Conservation (phyloP, 2,888 invertebrate species). For the Phyllotreta striolata region DNA sequence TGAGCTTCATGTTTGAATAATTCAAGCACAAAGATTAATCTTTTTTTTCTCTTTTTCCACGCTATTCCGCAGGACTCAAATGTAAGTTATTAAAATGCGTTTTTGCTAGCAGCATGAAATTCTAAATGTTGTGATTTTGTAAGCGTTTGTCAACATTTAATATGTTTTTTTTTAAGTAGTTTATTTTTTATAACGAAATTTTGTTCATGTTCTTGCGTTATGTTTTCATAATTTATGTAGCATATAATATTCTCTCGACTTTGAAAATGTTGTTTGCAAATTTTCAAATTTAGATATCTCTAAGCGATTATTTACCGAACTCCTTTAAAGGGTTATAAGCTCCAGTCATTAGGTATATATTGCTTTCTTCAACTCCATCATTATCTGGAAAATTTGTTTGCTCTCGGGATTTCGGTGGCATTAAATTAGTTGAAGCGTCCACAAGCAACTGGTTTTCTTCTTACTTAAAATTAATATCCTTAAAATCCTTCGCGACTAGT, state of each 20-base stretch:
- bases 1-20: slow-evolving; percentile 33
- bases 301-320: too few species aligned
- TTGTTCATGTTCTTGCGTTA: too few species aligned
- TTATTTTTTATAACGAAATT: not conserved
- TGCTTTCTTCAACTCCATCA: not conserved
- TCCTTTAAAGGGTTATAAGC: not conserved
- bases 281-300: too few species aligned
- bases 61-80: slow-evolving; percentile 56
- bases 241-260: too few species aligned
- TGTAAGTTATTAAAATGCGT: slow-evolving; percentile 54
- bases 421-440: slow-evolving; percentile 7
- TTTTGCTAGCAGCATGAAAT: slow-evolving; percentile 17
- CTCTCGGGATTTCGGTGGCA: slow-evolving; percentile 1
- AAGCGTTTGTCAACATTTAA: slow-evolving; percentile 6
- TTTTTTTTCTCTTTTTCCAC: slow-evolving; percentile 49
- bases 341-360: not conserved
- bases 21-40: slow-evolving; percentile 26
- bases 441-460: slow-evolving; percentile 6
- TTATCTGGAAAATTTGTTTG: slow-evolving; percentile 11
- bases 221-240: too few species aligned
- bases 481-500: not conserved
- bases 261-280: too few species aligned
- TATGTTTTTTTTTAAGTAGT: not conserved
- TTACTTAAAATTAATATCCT: slow-evolving; percentile 17
- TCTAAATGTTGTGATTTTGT: slow-evolving; percentile 10